Evolutionary conservation across 2,797 vertebrate species (phyloP), one percentile per base, ranked within the genome.

Genomic region (Orestias chungarensis): DNA sequence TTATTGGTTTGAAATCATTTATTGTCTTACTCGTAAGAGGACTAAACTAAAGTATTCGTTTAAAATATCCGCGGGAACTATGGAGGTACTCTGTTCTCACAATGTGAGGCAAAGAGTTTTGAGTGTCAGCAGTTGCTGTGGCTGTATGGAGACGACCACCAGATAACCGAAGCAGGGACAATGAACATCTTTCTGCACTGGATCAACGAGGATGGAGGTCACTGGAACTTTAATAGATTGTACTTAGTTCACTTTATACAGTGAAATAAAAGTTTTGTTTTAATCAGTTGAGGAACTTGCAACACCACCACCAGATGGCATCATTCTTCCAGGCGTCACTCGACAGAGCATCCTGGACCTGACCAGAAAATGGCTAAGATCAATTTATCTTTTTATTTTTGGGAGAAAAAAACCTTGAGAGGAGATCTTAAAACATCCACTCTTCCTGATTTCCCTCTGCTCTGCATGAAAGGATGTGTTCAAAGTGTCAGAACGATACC

Each of bases 131-230:
- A 99, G 89, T 96, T 97, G 70, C 88, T 98, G 67, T 98, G 97
- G 97, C 93, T 98, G 20, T 96, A 97, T 1, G 96, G 96, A 43
- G 94, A 96, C 0, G 94, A 97, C 50, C 91, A 97, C 50, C 95
- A 96, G 86, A 95, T 97, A 86, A 98, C 96, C 0, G 96, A 99
- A 85, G 96, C 95, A 29, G 96, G 97, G 72, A 97, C 96, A 38
- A 98, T 97, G 96, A 98, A 98, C 81, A 80, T 98, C 17, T 99
- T 97, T 87, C 90, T 98, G 35, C 95, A 95, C 82, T 98, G 97
- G 97, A 94, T 93, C 84, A 97, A 97, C 80, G 96, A 97, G 90
- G 83, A 96, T 42, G 96, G 96, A 95, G 96, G 96, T 97, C 2
- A 44, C 64, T 68, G 4, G 9, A 25, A n/a, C 10, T 42, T 17